Base-by-base conservation (phyloP, 2,888 invertebrate genomes). In the Julus scandinavius region DNA sequence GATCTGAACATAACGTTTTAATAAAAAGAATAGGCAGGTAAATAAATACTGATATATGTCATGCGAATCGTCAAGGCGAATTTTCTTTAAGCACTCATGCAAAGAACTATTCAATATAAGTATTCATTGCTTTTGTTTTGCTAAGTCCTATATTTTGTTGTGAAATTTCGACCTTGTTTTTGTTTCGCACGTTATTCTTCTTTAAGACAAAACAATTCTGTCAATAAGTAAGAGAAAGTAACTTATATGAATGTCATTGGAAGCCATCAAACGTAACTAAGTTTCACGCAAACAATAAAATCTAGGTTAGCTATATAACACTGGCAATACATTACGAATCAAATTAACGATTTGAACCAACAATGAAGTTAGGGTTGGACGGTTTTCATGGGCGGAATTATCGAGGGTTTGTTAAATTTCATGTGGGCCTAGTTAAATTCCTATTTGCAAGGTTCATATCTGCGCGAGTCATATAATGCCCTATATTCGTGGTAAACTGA, bases 211-310 rank as follows among this genome's bases (percentile, higher is more conserved):
- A 80, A 80, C 80, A 80, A 40, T 11, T 80, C 38, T 80, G 80
- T 80, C 80, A 80, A 80, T 80, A 80, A 40, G 15, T 80, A 80
- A 38, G 80, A 2, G 80, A 80, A 80, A 80, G 80, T 80, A 72
- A 80, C 80, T 13, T 38, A 80, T 72, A 80, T 38, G 80, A 29
- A 15, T 80, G 80, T 80, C 80, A 80, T 80, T 80, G 80, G 11
- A 80, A 80, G 80, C 80, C 80, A 38, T 80, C 80, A 80, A 38
- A 38, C 80, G 80, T 80, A 80, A 80, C 80, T 80, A 38, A 80
- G 13, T 7, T 80, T 13, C 38, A 38, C 13, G 38, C 80, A 80
- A 80, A 80, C 80, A 80, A 80, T 80, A 38, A 80, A 80, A 80
- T 80, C 13, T 80, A 38, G 80, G 80, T 80, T 80, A 38, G 80